Evolutionary conservation across 2,888 invertebrate species (phyloP), one percentile per base, ranked within the genome.

Genomic region (Philopedon plagiatum): DNA sequence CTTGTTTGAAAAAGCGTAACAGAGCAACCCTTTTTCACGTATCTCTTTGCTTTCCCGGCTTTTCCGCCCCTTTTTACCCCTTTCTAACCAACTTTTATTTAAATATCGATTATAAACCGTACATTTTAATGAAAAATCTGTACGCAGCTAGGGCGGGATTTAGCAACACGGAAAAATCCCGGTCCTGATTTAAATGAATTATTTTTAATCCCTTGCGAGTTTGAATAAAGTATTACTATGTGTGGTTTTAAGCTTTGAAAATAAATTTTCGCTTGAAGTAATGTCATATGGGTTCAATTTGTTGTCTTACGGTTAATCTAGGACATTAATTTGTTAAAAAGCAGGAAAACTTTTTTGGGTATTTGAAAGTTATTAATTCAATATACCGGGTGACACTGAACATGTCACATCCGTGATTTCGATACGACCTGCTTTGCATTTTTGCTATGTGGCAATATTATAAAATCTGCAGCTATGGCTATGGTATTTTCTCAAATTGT

Each of bases 81-180:
- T 77, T 77, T 77, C 76, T 76, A 76, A 76, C 77, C 77, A 79
- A 79, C 78, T 79, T 80, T 78, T 79, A 80, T 79, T 78, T 77
- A 78, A 78, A 80, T 76, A 78, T 78, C 78, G 78, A 78, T 80
- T 78, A 78, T 76, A 77, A 78, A 77, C 78, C 76, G 78, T 78
- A 78, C 75, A 77, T 77, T 79, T 79, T 79, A 78, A 79, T 79
- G 79, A 74, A 75, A 74, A 74, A 74, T 72, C 74, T 74, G 71
- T 75, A 75, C 72, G 64, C 70, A 74, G 66, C 51, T 39, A 60
- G 65, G 74, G 74, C 64, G 62, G 73, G 71, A 65, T 64, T 57
- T 63, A 51, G 62, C 60, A 26, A 51, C 23, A 44, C 63, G 54
- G 67, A 71, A 69, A 72, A 71, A 69, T 54, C 44, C 34, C 57